Percentiles rank a stretch among this genome's conserved stretches.
Conservation (phyloP, 2,888 invertebrate species). For the Apomyelois bistriatella region DNA sequence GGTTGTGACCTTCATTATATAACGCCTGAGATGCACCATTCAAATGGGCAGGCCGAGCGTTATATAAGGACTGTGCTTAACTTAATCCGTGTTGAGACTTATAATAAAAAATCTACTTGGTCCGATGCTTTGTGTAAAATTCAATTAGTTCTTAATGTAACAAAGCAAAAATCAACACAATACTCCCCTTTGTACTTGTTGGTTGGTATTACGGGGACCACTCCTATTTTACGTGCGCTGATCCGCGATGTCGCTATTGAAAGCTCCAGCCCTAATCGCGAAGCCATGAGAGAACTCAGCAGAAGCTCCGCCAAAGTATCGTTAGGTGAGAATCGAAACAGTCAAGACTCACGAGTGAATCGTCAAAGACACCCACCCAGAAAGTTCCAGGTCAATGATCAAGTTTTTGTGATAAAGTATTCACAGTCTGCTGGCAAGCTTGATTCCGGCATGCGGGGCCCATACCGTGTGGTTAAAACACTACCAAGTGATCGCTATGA, state of each 20-base stretch:
- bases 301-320: background rate
- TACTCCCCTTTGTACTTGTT: background rate
- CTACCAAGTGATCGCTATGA: background rate
- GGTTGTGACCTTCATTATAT: conserved; percentile 22
- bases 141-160: background rate
- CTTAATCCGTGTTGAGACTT: conserved; percentile 16
- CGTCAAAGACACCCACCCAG: background rate
- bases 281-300: background rate
- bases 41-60: conserved; percentile 22
- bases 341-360: background rate
- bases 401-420: background rate
- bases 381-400: background rate
- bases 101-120: background rate
- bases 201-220: background rate
- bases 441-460: background rate
- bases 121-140: background rate
- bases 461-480: background rate
- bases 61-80: conserved; percentile 21
- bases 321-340: background rate
- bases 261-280: background rate
- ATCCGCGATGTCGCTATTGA: background rate
- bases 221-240: background rate
- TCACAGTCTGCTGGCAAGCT: background rate
- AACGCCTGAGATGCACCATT: conserved; percentile 28
- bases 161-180: background rate